Evolutionary conservation across 1,140 invertebrate species (phyloP).

Genomic region (Hylaeus anthracinus): DNA sequence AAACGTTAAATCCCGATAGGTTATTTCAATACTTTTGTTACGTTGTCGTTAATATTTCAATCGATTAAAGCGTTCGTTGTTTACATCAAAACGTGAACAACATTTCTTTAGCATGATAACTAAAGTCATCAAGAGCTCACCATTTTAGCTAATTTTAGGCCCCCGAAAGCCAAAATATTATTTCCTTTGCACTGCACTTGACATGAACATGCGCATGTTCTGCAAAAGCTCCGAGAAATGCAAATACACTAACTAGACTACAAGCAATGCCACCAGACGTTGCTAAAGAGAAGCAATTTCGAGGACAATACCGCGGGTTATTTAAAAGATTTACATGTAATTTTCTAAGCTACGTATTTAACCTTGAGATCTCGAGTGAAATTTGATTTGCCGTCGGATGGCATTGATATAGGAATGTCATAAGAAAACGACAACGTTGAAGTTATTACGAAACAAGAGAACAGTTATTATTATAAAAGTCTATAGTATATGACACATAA

Average conservation of each 20-base stretch:
- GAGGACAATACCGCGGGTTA: constrained; percentile 33
- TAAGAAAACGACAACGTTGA: background rate
- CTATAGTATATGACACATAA: too few relatives aligned
- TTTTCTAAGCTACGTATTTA: background rate
- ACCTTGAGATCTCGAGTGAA: background rate
- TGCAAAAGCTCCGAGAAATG: constrained; percentile 49
- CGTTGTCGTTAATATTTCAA: background rate
- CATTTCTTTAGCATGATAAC: background rate
- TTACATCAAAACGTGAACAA: background rate
- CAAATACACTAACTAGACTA: constrained; percentile 40
- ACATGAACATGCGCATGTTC: constrained; percentile 78
- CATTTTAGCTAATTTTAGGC: constrained; percentile 79
- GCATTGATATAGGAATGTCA: background rate
- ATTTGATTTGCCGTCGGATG: background rate
- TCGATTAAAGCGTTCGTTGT: background rate
- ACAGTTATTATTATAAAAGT: too few relatives aligned
- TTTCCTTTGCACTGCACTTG: constrained; percentile 76
- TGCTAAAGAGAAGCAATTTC: constrained; percentile 19
- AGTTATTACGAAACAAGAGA: background rate
- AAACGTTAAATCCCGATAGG: constrained; percentile 59
- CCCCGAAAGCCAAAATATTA: constrained; percentile 80
- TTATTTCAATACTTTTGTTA: constrained; percentile 56
- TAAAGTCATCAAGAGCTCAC: constrained; percentile 66
- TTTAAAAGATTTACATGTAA: constrained; percentile 29
- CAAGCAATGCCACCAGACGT: constrained; percentile 54